A percentile compares a stretch with the other conserved stretches of the same genome.
phyloP scores from a whole-genome alignment of 1,140 invertebrate genomes.

The Lordiphosa collinella region DNA sequence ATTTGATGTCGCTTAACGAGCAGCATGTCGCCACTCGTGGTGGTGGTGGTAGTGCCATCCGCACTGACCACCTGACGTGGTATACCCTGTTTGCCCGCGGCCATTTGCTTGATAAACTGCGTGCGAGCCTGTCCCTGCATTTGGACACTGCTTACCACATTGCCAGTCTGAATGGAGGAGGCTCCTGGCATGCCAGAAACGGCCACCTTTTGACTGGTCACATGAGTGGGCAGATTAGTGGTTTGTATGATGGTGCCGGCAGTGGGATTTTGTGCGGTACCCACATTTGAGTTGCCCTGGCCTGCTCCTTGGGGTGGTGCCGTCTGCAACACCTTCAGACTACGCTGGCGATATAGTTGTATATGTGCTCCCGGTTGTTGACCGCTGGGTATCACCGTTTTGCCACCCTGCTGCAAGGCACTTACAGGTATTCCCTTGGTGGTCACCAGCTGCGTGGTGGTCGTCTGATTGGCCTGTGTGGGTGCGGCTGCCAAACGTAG shows the following conservation, averaged over 20 bases:
- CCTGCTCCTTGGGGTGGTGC: constrained; percentile 20
- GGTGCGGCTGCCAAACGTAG: constrained; percentile 79
- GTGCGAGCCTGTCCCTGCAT: constrained; percentile 60
- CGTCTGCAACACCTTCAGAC: constrained; percentile 78
- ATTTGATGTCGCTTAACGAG: constrained; percentile 85
- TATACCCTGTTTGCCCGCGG: constrained; percentile 79
- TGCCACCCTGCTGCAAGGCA: constrained; percentile 77
- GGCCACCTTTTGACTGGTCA: constrained; percentile 73
- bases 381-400: constrained; percentile 80
- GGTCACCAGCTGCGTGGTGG: constrained; percentile 75
- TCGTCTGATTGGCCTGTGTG: constrained; percentile 78
- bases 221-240: constrained; percentile 65
- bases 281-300: too few species aligned
- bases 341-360: constrained; percentile 81
- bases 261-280: too few species aligned
- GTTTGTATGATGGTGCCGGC: constrained; percentile 70
- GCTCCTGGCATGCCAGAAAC: constrained; percentile 67
- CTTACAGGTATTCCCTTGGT: constrained; percentile 79
- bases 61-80: constrained; percentile 85
- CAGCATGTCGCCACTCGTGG: constrained; percentile 82
- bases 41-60: constrained; percentile 58
- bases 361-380: constrained; percentile 76
- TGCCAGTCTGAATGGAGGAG: constrained; percentile 44
- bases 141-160: constrained; percentile 69
- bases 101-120: constrained; percentile 79